phyloP scores from a whole-genome alignment of 2,888 invertebrate genomes.

The Osmoderma eremita region DNA sequence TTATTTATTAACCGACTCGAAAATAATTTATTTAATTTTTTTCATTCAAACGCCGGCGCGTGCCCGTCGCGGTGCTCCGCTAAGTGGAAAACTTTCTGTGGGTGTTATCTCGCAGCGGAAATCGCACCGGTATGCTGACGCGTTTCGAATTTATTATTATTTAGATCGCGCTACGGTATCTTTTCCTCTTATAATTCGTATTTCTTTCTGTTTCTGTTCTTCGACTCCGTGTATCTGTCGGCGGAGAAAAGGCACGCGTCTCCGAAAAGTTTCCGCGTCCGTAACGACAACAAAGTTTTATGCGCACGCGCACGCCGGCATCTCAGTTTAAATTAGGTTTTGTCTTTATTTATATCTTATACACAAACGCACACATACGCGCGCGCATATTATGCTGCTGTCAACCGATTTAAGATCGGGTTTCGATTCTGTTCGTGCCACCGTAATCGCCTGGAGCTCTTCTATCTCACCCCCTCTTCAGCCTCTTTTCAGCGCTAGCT shows the following conservation, averaged over 20 bases:
- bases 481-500: not conserved
- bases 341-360: constrained; percentile 33
- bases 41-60: constrained; percentile 26
- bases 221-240: constrained; percentile 17
- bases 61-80: constrained; percentile 9
- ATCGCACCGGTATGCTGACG: too few relatives aligned
- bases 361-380: constrained; percentile 9
- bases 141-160: too few relatives aligned
- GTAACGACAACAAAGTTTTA: constrained; percentile 37
- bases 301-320: constrained; percentile 46
- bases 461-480: not conserved
- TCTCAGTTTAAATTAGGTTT: constrained; percentile 36
- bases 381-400: constrained; percentile 16
- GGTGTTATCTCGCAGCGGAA: too few relatives aligned
- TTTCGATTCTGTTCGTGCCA: constrained; percentile 20
- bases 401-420: constrained; percentile 24
- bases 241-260: constrained; percentile 31
- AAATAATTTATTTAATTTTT: constrained; percentile 6
- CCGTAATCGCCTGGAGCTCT: not conserved
- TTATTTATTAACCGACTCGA: constrained; percentile 11
- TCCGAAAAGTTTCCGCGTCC: constrained; percentile 32
- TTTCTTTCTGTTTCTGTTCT: constrained; percentile 19
- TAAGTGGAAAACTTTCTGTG: constrained; percentile 27
- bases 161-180: constrained; percentile 11
- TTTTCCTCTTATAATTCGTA: constrained; percentile 5